Percentiles rank a stretch among this genome's conserved stretches.
Evolutionary conservation across 2,797 vertebrate genomes (phyloP).

Genomic region (Enteromius fasciolatus): DNA sequence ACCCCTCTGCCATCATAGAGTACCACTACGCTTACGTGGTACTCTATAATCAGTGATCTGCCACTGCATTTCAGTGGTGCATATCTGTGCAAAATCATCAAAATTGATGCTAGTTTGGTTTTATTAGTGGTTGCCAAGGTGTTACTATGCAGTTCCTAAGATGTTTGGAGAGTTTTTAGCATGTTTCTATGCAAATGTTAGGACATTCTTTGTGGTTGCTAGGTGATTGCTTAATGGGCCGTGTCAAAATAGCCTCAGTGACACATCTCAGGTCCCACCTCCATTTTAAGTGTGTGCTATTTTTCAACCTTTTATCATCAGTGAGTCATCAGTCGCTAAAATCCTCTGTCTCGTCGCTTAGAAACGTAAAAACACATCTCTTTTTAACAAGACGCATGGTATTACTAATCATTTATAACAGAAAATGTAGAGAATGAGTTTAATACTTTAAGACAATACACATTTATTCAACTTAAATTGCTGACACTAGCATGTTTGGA

Average conservation of each 20-base stretch:
- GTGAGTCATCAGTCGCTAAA: conserved; percentile 26
- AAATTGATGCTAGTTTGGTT: neutral
- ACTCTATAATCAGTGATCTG: neutral
- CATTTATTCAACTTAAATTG: neutral
- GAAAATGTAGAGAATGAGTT: neutral
- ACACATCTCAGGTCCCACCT: conserved; percentile 9
- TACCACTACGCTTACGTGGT: neutral
- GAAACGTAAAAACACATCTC: neutral
- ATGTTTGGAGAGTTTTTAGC: neutral
- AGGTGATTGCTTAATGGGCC: conserved; percentile 19
- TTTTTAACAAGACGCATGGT: neutral
- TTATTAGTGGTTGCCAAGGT: neutral
- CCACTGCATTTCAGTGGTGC: neutral
- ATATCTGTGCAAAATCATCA: neutral
- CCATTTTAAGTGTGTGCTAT: conserved; percentile 14
- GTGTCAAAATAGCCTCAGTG: conserved; percentile 1
- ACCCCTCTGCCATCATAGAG: neutral
- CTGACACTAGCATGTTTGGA: neutral
- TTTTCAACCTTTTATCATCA: conserved; percentile 18
- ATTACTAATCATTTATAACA: neutral
- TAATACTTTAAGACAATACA: too few species aligned
- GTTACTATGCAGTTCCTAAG: neutral
- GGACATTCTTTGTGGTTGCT: neutral
- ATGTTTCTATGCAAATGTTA: conserved; percentile 6
- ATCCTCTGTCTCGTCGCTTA: conserved; percentile 10